A percentile compares a stretch with the other conserved stretches of the same genome.
Conservation (phyloP, 2,113 vertebrate genomes). For the Sinocyclocheilus anshuiensis region DNA sequence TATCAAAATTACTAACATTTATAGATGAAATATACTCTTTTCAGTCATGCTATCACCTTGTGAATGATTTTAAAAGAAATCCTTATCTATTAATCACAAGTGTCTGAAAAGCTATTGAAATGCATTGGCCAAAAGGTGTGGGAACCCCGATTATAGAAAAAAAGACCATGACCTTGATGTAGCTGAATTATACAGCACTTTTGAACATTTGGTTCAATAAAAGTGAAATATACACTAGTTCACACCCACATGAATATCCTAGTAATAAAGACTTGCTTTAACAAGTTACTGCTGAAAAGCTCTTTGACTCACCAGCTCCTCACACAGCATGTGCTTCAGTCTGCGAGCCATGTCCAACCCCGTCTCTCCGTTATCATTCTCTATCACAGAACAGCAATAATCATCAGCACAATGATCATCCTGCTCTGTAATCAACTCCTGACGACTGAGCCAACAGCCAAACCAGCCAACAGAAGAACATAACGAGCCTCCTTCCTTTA, state of each 20-base stretch:
- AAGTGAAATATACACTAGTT: not conserved
- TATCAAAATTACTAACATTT: not conserved
- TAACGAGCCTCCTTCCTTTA: not conserved
- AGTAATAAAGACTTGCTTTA: not conserved
- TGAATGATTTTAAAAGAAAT: not conserved
- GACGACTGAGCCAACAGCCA: not conserved
- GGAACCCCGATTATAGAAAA: not conserved
- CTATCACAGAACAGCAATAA: constrained; percentile 53
- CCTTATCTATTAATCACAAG: no score
- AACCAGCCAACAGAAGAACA: not conserved
- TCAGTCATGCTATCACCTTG: not conserved
- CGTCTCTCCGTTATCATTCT: constrained; percentile 69
- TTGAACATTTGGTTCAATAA: not conserved
- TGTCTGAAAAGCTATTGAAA: no score
- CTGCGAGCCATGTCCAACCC: constrained; percentile 69
- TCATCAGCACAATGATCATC: not conserved
- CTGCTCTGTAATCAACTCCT: not conserved
- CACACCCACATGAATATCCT: not conserved
- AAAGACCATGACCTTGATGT: not conserved
- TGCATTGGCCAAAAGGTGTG: no score
- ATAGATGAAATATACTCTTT: not conserved
- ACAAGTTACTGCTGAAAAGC: not conserved
- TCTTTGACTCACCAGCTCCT: constrained; percentile 70
- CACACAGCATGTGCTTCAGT: constrained; percentile 67
- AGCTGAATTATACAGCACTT: not conserved